phyloP scores from a whole-genome alignment of 2,888 invertebrate genomes.

The Halictus quadricinctus region DNA sequence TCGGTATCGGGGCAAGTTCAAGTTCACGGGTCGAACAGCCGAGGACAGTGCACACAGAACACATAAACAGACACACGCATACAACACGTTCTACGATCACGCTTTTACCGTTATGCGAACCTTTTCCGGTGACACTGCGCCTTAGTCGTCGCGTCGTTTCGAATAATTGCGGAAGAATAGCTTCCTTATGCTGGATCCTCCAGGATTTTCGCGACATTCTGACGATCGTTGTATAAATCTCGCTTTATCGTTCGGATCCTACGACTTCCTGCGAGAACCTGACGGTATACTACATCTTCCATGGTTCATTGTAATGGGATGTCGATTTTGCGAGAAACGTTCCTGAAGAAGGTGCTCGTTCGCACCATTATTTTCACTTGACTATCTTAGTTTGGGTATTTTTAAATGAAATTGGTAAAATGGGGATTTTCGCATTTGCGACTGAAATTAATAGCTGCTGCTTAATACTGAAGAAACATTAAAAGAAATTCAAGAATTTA shows the following conservation, averaged over 20 bases:
- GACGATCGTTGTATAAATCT: neutral
- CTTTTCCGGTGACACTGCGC: conserved; percentile 36
- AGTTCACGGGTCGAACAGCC: conserved; percentile 38
- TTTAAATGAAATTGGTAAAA: too few species aligned
- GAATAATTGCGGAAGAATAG: conserved; percentile 13
- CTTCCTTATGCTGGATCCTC: neutral
- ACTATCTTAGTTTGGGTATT: neutral
- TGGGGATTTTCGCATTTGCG: too few species aligned
- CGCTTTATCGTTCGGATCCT: neutral
- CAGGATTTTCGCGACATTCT: neutral
- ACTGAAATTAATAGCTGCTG: too few species aligned
- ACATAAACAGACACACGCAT: neutral
- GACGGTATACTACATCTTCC: neutral
- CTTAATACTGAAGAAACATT: too few species aligned
- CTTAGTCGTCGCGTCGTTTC: neutral
- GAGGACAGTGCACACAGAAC: neutral
- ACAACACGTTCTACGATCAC: neutral
- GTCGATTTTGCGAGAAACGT: neutral
- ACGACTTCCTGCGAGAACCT: neutral
- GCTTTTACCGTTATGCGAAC: conserved; percentile 43
- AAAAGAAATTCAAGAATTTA: too few species aligned
- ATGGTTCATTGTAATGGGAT: neutral
- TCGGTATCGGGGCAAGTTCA: conserved; percentile 29
- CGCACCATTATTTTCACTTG: neutral
- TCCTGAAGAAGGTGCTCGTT: neutral